Base-by-base conservation (phyloP, 2,113 vertebrate species). In the Pedionomus torquatus region DNA sequence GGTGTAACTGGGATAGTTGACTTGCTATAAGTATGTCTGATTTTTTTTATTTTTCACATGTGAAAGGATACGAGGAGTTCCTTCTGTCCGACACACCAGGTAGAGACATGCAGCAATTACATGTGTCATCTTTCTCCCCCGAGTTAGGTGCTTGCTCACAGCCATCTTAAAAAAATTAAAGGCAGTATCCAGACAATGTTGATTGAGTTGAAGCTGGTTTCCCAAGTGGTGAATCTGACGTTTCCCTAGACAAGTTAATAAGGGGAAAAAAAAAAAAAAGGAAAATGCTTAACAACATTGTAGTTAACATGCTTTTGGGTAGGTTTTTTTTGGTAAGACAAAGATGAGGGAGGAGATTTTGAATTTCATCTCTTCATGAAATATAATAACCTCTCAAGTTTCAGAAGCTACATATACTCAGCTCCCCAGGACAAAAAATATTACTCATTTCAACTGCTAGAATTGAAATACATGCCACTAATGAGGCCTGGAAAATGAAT, bases 141-240 rank as follows among this genome's bases (percentile, higher is more conserved):
- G 97, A 1, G 99, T 99, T 57, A 99, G 97, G 48, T 98, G 99
- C 61, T 99, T 99, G 96, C 95, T 97, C 69, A 99, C 98, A 0
- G 99, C 99, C 99, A 99, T 99, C 98, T 99, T 99, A 98, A 99
- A 99, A 98, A 99, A 99, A 97, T 99, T 99, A 96, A 99, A 99
- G 79, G 99, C 99, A 1, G 99, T 99, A 97, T 99, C 99, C 96
- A 99, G 96, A 83, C 99, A 99, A 81, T 99, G 99, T 26, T 99
- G 98, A 97, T 99, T 99, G 96, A 99, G 98, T 96, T 99, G 99
- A 87, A 99, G 98, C 98, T 99, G 99, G 95, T 98, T 99, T 46
- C 99, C 99, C 97, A 99, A 97, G 51, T 99, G 98, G 93, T 98
- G 98, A 95, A 99, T 99, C 94, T 99, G 98, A 26, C 98, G 98